Base-by-base conservation (phyloP, 2,888 invertebrate genomes). In the Eristalis tenax region DNA sequence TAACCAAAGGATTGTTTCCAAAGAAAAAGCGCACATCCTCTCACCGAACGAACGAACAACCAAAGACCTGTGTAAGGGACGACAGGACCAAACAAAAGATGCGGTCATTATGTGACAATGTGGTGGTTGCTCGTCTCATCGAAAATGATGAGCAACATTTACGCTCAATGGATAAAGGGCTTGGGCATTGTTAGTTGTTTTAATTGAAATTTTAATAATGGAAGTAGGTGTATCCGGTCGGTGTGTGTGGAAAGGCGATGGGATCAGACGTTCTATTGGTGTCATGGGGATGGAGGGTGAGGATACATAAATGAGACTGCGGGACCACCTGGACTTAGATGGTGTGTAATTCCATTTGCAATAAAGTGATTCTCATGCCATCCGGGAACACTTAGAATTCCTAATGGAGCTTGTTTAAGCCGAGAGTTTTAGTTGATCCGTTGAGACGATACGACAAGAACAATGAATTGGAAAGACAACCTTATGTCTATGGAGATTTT, bases 121-220 rank as follows among this genome's bases (percentile, higher is more conserved):
- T 69, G 80, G 32, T 63, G 80, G 71, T 28, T 81, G 32, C 75
- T 80, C 69, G 73, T 79, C 57, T 57, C 87, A 73, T 83, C 59
- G 79, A 71, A 73, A 75, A 79, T 83, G 87, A 87, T 79, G 87
- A 79, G 83, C 71, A 79, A 80, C 76, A 83, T 87, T 82, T 80
- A 83, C 83, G 59, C 76, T 73, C 76, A 35, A 83, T 65, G 80
- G 73, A 79, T 80, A 83, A 82, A 78, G 82, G 75, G 70, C 65
- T 64, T 71, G 66, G 61, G 63, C 78, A 83, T 75, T 86, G 82
- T 86, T 80, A 69, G 83, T 80, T 76, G 79, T 68, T 80, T 80
- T 83, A 87, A 87, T 83, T 87, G 87, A 87, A 83, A 87, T 83
- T 83, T 83, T 83, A 87, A 87, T 87, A 79, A 83, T 78, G 79